These are phyloP conservation scores for Mactromeris polynyma DNA, from an alignment of 2,888 invertebrate genomes.

Conservation along the genomic window DNA sequence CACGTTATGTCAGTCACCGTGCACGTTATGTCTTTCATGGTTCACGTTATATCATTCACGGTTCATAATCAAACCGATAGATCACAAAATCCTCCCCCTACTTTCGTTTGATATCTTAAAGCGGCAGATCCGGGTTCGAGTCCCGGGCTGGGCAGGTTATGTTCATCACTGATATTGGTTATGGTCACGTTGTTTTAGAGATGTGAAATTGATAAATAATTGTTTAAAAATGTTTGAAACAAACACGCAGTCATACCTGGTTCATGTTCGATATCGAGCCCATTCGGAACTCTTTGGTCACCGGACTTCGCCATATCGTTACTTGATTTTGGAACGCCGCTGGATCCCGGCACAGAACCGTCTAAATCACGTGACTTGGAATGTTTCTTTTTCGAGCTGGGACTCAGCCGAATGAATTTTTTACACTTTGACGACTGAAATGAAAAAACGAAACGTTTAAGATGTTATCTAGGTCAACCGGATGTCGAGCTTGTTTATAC, in stretches of 20 bases:
- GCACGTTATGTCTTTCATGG: no score
- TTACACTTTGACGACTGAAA: slow-evolving; percentile 80
- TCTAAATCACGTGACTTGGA: slow-evolving; percentile 62
- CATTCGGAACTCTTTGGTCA: slow-evolving; percentile 72
- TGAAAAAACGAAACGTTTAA: slow-evolving; percentile 6
- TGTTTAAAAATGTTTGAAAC: no score
- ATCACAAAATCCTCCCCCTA: no score
- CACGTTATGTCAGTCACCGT: no score
- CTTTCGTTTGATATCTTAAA: no score
- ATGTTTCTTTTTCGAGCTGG: slow-evolving; percentile 80
- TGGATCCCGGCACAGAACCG: slow-evolving; percentile 56
- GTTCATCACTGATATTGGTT: no score
- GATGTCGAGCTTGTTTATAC: neutral
- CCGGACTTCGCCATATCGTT: slow-evolving; percentile 64
- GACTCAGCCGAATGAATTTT: slow-evolving; percentile 80
- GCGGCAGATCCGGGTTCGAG: no score
- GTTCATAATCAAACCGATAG: no score
- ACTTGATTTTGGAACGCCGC: slow-evolving; percentile 34
- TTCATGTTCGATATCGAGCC: slow-evolving; percentile 47
- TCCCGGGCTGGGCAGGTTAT: no score
- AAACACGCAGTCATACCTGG: neutral
- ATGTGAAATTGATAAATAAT: no score
- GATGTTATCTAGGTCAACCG: neutral
- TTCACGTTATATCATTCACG: no score
- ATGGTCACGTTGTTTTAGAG: no score